Conservation (phyloP, 2,113 vertebrate genomes). For the Hippotragus niger region DNA sequence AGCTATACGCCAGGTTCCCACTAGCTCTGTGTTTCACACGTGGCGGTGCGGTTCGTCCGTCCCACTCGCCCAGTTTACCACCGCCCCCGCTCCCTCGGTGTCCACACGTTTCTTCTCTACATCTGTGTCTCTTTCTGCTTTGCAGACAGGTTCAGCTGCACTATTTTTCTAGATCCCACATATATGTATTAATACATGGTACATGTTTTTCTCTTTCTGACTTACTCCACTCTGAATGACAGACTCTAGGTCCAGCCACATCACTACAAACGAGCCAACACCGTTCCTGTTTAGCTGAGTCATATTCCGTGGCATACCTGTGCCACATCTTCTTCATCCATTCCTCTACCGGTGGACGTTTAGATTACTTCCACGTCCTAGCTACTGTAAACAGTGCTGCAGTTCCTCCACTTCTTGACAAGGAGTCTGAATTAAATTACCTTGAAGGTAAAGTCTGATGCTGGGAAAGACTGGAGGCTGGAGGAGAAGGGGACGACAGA, state of each 20-base stretch:
- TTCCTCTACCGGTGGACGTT: not conserved
- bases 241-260: not conserved
- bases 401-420: not conserved
- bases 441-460: not conserved
- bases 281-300: not conserved
- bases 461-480: too few species aligned
- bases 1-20: not conserved
- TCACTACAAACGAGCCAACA: not conserved
- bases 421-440: not conserved
- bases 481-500: too few species aligned
- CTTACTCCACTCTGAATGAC: not conserved
- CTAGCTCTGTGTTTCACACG: not conserved
- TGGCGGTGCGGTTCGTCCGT: rapidly evolving
- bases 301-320: rapidly evolving
- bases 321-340: not conserved
- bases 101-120: not conserved
- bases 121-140: not conserved
- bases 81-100: rapidly evolving
- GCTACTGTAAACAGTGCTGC: not conserved
- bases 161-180: not conserved
- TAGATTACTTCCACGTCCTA: not conserved
- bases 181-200: not conserved
- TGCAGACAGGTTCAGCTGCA: not conserved
- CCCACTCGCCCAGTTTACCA: not conserved
- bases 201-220: not conserved